These are phyloP conservation scores for Cerceris ruficornis DNA, from an alignment of 2,888 invertebrate genomes.

Conservation along the genomic window DNA sequence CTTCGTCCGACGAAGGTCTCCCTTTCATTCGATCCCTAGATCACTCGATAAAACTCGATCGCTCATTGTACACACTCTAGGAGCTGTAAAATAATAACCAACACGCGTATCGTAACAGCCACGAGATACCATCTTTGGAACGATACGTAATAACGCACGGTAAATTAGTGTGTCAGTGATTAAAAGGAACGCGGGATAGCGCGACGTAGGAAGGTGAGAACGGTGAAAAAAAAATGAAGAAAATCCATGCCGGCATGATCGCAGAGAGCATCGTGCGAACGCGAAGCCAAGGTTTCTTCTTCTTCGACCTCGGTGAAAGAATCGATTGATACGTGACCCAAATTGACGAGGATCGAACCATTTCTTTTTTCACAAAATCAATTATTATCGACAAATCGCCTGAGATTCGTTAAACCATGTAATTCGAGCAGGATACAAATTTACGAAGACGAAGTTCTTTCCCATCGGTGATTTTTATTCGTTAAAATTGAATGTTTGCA, in stretches of 20 bases:
- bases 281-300: constrained; percentile 52
- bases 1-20: constrained; percentile 31
- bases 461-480: neutral
- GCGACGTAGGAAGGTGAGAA: constrained; percentile 46
- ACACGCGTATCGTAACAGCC: constrained; percentile 21
- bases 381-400: too few species aligned
- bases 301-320: constrained; percentile 35
- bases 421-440: neutral
- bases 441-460: neutral
- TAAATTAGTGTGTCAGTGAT: constrained; percentile 55
- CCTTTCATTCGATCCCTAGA: constrained; percentile 11
- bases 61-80: constrained; percentile 22
- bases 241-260: constrained; percentile 36
- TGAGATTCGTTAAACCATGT: neutral
- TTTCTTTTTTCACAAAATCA: too few species aligned
- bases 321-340: neutral
- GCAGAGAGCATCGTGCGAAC: constrained; percentile 45
- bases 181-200: constrained; percentile 33
- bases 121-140: constrained; percentile 38
- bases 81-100: constrained; percentile 27
- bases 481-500: neutral
- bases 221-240: constrained; percentile 27
- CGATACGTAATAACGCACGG: constrained; percentile 27
- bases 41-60: constrained; percentile 15
- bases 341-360: too few species aligned